phyloP scores from a whole-genome alignment of 2,797 vertebrate species.

The Serranus cabrilla region DNA sequence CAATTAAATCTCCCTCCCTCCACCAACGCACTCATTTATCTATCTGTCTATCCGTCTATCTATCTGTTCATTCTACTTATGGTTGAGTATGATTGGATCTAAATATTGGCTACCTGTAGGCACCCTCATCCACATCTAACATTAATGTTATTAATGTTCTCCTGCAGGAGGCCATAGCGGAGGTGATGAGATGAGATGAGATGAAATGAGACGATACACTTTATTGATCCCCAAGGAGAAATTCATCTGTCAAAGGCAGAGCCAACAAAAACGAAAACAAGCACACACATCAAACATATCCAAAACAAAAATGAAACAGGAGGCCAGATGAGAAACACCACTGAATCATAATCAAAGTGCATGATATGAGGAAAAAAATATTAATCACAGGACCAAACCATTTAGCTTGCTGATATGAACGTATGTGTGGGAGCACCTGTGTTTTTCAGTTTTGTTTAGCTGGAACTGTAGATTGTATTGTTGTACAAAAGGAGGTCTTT shows the following conservation, averaged over 20 bases:
- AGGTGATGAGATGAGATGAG: constrained; percentile 75
- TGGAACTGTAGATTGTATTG: not conserved
- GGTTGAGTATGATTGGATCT: constrained; percentile 67
- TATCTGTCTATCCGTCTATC: constrained; percentile 28
- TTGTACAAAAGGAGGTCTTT: not conserved
- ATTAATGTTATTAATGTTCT: constrained; percentile 76
- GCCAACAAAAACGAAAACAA: constrained; percentile 64
- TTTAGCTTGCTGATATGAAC: constrained; percentile 9
- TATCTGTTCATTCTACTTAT: constrained; percentile 41
- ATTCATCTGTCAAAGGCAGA: constrained; percentile 69
- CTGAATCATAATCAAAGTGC: constrained; percentile 40
- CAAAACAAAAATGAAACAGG: constrained; percentile 45
- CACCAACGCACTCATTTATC: constrained; percentile 1
- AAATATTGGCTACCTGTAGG: constrained; percentile 72
- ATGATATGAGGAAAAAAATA: constrained; percentile 4
- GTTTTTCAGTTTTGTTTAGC: constrained; percentile 7
- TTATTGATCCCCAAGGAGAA: constrained; percentile 78
- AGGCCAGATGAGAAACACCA: constrained; percentile 14
- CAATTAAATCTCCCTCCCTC: constrained; percentile 4
- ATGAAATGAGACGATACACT: constrained; percentile 77
- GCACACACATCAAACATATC: constrained; percentile 55
- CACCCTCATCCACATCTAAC: constrained; percentile 67
- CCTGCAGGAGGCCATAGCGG: constrained; percentile 67
- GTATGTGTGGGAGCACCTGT: not conserved
- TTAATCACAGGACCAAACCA: not conserved